Conservation (phyloP, 2,797 vertebrate genomes). For the Choloepus didactylus region DNA sequence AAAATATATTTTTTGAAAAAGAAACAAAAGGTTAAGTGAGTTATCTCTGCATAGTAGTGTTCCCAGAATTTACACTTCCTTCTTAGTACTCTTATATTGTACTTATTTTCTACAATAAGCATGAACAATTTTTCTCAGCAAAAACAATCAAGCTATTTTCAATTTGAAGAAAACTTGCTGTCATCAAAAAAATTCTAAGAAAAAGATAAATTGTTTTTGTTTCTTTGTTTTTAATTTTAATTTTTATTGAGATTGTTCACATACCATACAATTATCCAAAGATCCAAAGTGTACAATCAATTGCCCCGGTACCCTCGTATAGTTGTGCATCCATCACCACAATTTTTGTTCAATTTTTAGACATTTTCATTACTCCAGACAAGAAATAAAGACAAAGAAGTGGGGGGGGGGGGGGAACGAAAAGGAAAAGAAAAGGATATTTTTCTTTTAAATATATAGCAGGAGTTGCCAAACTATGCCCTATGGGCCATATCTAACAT, state of each 20-base stretch:
- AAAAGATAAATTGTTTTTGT: neutral
- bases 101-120: neutral
- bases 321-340: too few relatives aligned
- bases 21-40: neutral
- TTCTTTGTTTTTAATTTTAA: too few relatives aligned
- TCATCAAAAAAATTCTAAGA: neutral
- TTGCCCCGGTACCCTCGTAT: too few relatives aligned
- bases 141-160: neutral
- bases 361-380: too few relatives aligned
- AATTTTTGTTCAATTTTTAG: too few relatives aligned
- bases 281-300: too few relatives aligned
- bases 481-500: neutral
- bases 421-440: too few relatives aligned
- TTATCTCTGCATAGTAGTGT: neutral
- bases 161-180: neutral
- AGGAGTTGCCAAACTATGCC: neutral
- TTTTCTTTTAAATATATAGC: too few relatives aligned
- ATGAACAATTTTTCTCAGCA: neutral
- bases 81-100: neutral
- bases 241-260: too few relatives aligned
- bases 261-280: too few relatives aligned
- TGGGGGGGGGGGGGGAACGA: too few relatives aligned
- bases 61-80: neutral
- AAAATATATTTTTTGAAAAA: neutral
- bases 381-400: too few relatives aligned